A percentile compares a stretch with the other conserved stretches of the same genome.
phyloP scores from a whole-genome alignment of 2,113 vertebrate genomes.

The Sula dactylatra region DNA sequence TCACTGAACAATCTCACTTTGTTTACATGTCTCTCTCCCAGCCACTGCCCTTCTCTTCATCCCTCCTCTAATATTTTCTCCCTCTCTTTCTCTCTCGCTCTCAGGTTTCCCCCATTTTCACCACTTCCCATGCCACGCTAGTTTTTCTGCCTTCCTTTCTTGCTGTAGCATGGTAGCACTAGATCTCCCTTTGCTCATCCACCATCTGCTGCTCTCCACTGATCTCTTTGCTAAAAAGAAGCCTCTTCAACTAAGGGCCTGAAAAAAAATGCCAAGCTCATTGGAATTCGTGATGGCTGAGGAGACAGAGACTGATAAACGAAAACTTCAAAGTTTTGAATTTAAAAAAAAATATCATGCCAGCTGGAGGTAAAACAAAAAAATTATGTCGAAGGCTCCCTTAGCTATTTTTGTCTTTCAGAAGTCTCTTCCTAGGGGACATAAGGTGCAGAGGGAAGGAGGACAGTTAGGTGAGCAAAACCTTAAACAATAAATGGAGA shows the following conservation, averaged over 20 bases:
- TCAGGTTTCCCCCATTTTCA: background rate
- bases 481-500: conserved; percentile 43
- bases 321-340: conserved; percentile 63
- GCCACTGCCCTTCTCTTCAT: background rate
- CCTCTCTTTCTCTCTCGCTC: background rate
- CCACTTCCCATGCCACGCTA: background rate
- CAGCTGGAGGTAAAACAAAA: conserved; percentile 56
- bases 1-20: background rate
- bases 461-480: conserved; percentile 43
- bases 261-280: conserved; percentile 39
- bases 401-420: conserved; percentile 48
- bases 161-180: background rate
- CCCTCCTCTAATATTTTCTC: background rate
- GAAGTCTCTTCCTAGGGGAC: conserved; percentile 25
- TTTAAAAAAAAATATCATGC: background rate
- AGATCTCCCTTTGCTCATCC: conserved; percentile 6
- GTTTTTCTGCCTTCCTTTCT: conserved; percentile 1
- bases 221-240: conserved; percentile 42
- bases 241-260: conserved; percentile 34
- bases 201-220: conserved; percentile 44
- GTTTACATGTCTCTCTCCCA: background rate
- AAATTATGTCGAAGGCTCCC: conserved; percentile 35
- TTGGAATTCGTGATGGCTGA: conserved; percentile 38
- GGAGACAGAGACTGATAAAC: conserved; percentile 27
- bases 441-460: conserved; percentile 6